Base-by-base conservation (phyloP, 2,113 vertebrate genomes). In the Sylvia atricapilla region DNA sequence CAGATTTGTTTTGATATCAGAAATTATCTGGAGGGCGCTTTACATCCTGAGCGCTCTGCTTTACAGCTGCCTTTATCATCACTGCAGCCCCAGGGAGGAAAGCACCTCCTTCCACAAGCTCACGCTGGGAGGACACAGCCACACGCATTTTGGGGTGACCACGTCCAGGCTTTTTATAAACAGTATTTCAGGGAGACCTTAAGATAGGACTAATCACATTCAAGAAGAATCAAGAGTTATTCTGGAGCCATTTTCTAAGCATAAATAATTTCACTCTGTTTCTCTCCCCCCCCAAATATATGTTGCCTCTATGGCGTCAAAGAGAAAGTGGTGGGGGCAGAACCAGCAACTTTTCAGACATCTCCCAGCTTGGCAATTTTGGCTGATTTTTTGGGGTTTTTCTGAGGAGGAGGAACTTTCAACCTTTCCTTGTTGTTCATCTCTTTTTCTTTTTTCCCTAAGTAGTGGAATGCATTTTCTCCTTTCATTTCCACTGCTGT, bases 21-120 rank as follows among this genome's bases (percentile, higher is more conserved):
- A 60, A 82, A 95, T 96, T 96, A 96, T 94, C 75, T 97, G 96
- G 97, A 97, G 92, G 74, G 94, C 44, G 84, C 91, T 97, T 94
- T 92, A 91, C 56, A 89, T 46, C 86, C 85, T 77, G 83, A 96
- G 94, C 81, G 72, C 79, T 76, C 81, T 80, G 91, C 62, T 90
- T 93, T 92, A 83, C 43, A 93, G 60, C 90, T 84, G 87, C 87
- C 90, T 96, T 82, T 79, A 60, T 63, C 93, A 97, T 90, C 87
- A 94, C 30, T 84, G 84, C 84, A 96, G 88, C 70, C n/a, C 82
- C 20, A 27, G 95, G 94, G 85, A 95, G 60, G 53, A 78, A 86
- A 86, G 63, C 0, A 0, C 24, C 72, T 90, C 58, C 68, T 93
- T 95, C 64, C 68, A 89, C 25, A 67, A 10, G 39, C 3, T 8